These are phyloP conservation scores for Falco novaeseelandiae DNA, from an alignment of 2,797 vertebrate species.

Conservation along the genomic window DNA sequence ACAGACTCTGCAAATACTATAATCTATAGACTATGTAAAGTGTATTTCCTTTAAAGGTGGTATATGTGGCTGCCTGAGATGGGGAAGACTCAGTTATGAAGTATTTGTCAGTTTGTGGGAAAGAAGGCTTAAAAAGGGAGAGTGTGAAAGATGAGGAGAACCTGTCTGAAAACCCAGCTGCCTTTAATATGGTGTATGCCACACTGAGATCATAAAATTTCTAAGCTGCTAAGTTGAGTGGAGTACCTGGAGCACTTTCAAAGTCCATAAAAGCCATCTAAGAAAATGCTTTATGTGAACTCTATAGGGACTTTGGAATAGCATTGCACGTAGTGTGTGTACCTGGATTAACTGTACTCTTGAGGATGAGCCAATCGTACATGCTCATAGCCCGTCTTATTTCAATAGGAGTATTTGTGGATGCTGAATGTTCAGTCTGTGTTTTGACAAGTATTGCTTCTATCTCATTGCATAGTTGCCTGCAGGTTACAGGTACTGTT, in stretches of 20 bases:
- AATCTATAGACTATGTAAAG: not conserved
- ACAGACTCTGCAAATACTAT: not conserved
- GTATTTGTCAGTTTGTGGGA: not conserved
- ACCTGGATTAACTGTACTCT: slow-evolving; percentile 61
- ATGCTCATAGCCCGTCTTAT: not conserved
- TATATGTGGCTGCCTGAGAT: not conserved
- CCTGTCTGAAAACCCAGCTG: not conserved
- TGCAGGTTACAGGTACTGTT: slow-evolving; percentile 15
- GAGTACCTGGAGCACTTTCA: not conserved
- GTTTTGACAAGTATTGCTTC: slow-evolving; percentile 37
- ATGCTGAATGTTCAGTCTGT: not conserved
- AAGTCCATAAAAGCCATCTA: not conserved
- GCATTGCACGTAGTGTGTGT: not conserved
- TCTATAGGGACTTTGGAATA: not conserved
- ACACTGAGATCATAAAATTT: not conserved
- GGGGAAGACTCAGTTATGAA: not conserved
- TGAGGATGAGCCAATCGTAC: slow-evolving; percentile 19
- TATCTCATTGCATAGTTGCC: not conserved
- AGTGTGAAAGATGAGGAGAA: not conserved
- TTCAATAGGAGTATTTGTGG: not conserved
- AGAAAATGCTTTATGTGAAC: not conserved
- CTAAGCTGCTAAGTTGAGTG: not conserved
- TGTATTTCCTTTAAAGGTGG: not conserved
- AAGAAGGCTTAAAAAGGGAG: not conserved
- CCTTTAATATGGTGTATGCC: not conserved